A percentile compares a stretch with the other conserved stretches of the same genome.
phyloP scores from a whole-genome alignment of 2,797 vertebrate genomes.

The Philypnodon macrostomus region DNA sequence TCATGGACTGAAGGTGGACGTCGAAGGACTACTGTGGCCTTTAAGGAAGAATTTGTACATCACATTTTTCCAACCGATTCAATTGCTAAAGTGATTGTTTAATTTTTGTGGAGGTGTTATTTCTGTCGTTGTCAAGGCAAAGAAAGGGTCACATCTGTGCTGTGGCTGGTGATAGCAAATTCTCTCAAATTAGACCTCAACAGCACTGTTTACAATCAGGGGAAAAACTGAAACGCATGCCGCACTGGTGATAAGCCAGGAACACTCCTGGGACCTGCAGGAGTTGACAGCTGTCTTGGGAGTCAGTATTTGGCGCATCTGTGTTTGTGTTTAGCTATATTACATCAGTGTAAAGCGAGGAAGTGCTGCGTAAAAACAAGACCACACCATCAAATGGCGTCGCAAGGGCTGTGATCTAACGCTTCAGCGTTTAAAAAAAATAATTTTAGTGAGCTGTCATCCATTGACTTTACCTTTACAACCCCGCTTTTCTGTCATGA shows the following conservation, averaged over 20 bases:
- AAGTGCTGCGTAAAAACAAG: slow-evolving; percentile 1
- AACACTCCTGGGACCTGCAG: slow-evolving; percentile 27
- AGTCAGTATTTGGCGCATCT: slow-evolving; percentile 22
- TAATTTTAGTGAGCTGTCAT: slow-evolving; percentile 9
- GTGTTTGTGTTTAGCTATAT: slow-evolving; percentile 5
- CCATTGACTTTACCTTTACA: slow-evolving; percentile 10
- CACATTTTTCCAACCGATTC: too few relatives aligned
- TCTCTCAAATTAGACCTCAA: slow-evolving; percentile 1
- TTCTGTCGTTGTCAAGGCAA: background rate
- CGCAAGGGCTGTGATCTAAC: slow-evolving; percentile 16
- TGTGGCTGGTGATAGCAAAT: slow-evolving; percentile 9
- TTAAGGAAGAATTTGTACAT: slow-evolving; percentile 8
- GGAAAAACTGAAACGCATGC: slow-evolving; percentile 15
- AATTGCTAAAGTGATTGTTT: too few relatives aligned
- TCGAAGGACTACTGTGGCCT: background rate
- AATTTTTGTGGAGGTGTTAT: slow-evolving; percentile 4
- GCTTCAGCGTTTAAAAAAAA: too few relatives aligned
- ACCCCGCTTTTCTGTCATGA: slow-evolving; percentile 25
- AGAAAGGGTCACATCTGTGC: slow-evolving; percentile 6
- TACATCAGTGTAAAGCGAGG: slow-evolving; percentile 8
- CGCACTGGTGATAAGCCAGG: slow-evolving; percentile 20
- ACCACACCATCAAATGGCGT: slow-evolving; percentile 38
- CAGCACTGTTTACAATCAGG: slow-evolving; percentile 23
- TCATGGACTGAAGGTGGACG: slow-evolving; percentile 6
- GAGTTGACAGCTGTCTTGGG: slow-evolving; percentile 34